These are phyloP conservation scores for Clivina fossor DNA, from an alignment of 2,888 invertebrate genomes.

Conservation along the genomic window DNA sequence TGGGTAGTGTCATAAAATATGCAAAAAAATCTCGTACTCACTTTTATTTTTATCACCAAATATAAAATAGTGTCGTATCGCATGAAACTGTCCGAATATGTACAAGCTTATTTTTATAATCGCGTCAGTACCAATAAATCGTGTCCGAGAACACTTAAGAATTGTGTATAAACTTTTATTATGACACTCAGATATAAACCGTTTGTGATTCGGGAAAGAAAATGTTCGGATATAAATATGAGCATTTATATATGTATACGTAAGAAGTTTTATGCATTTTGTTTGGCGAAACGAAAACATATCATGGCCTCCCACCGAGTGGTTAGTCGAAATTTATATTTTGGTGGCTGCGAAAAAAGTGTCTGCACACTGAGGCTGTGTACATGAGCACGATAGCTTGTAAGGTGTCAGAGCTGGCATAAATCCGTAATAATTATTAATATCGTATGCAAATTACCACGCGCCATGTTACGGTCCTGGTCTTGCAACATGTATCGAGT, in stretches of 20 bases:
- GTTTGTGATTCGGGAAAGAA: too few relatives aligned
- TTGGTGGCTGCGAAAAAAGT: too few relatives aligned
- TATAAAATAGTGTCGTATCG: too few relatives aligned
- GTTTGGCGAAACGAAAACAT: too few relatives aligned
- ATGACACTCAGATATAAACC: background rate
- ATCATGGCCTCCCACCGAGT: slow-evolving; percentile 15
- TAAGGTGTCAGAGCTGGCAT: slow-evolving; percentile 1
- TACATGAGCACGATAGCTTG: background rate
- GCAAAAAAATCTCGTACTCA: too few relatives aligned
- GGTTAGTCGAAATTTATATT: slow-evolving; percentile 19
- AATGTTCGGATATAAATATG: slow-evolving; percentile 8
- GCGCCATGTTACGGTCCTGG: too few relatives aligned
- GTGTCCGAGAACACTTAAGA: background rate
- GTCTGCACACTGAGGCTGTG: background rate
- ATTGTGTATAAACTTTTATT: slow-evolving; percentile 18
- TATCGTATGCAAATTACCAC: background rate
- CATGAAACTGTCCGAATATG: too few relatives aligned
- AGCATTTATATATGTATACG: slow-evolving; percentile 1
- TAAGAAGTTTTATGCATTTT: background rate
- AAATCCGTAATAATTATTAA: slow-evolving; percentile 14
- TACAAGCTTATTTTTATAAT: slow-evolving; percentile 13
- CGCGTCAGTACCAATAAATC: slow-evolving; percentile 10
- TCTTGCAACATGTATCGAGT: slow-evolving; percentile 8
- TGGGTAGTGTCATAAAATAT: too few relatives aligned
- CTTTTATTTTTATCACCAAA: too few relatives aligned